These are phyloP conservation scores for Zygothrica quintamaculata DNA, from an alignment of 2,888 invertebrate species.

Conservation along the genomic window DNA sequence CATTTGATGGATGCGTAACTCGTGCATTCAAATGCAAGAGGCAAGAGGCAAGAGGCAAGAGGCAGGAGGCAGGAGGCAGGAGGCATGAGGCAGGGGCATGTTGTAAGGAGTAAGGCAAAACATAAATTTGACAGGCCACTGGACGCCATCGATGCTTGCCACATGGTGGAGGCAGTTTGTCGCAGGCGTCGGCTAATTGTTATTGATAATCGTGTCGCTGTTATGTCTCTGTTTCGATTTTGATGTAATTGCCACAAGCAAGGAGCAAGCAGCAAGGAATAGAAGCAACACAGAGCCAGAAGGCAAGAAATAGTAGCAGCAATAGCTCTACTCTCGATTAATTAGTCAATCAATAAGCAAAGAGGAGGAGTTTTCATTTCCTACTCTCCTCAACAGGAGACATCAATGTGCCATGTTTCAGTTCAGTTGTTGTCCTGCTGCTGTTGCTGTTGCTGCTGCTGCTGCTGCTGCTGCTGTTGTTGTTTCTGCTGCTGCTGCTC, in stretches of 20 bases:
- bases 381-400: too few relatives aligned
- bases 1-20: slow-evolving; percentile 81
- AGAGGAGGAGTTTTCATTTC: slow-evolving; percentile 2
- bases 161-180: slow-evolving; percentile 33
- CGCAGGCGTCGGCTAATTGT: slow-evolving; percentile 76
- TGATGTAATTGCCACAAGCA: slow-evolving; percentile 28
- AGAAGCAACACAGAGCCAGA: too few relatives aligned
- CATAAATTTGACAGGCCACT: slow-evolving; percentile 65
- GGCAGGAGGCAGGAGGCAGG: neutral
- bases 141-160: slow-evolving; percentile 33
- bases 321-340: slow-evolving; percentile 52
- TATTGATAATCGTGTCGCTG: slow-evolving; percentile 73
- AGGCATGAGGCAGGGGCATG: slow-evolving; percentile 6
- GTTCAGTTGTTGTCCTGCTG: neutral
- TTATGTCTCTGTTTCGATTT: slow-evolving; percentile 59
- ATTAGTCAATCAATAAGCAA: slow-evolving; percentile 72
- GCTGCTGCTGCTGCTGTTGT: neutral
- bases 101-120: slow-evolving; percentile 15
- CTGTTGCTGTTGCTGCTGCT: too few relatives aligned
- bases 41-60: slow-evolving; percentile 7
- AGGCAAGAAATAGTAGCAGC: too few relatives aligned
- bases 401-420: too few relatives aligned
- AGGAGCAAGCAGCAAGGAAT: neutral
- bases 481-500: slow-evolving; percentile 4
- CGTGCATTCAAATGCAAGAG: slow-evolving; percentile 72